Conservation (phyloP, 2,888 invertebrate species). For the Campoletis raptor region DNA sequence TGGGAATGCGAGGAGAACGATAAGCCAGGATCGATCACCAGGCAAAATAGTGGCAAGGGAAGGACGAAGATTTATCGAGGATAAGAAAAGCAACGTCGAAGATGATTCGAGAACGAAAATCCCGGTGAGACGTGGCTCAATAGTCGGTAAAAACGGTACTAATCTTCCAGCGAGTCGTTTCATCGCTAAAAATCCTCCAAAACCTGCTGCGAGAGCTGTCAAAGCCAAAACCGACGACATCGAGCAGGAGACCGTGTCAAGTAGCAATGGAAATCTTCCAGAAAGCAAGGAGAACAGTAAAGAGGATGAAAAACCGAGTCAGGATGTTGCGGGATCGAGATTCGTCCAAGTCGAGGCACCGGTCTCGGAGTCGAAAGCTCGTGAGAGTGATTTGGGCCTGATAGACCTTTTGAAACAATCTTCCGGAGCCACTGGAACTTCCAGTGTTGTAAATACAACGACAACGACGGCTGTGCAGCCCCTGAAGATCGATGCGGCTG, state of each 20-base stretch:
- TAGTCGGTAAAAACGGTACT: slow-evolving; percentile 67
- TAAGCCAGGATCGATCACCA: slow-evolving; percentile 57
- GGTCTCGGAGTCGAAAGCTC: slow-evolving; percentile 41
- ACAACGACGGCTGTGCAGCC: slow-evolving; percentile 82
- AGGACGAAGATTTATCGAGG: slow-evolving; percentile 50
- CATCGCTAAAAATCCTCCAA: slow-evolving; percentile 38
- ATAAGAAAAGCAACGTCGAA: slow-evolving; percentile 41
- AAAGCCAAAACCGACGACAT: slow-evolving; percentile 55
- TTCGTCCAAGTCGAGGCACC: slow-evolving; percentile 55
- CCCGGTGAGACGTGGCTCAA: slow-evolving; percentile 76
- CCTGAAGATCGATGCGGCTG: slow-evolving; percentile 79
- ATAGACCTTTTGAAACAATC: slow-evolving; percentile 79
- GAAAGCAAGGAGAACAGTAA: slow-evolving; percentile 27
- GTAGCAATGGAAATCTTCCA: slow-evolving; percentile 5
- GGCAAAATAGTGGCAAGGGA: slow-evolving; percentile 18
- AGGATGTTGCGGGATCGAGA: slow-evolving; percentile 57
- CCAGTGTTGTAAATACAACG: slow-evolving; percentile 82
- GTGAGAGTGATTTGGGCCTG: slow-evolving; percentile 73
- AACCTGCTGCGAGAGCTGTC: slow-evolving; percentile 53
- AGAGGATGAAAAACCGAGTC: slow-evolving; percentile 43
- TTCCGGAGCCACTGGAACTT: slow-evolving; percentile 78
- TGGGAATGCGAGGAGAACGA: slow-evolving; percentile 53
- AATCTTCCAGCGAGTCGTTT: slow-evolving; percentile 58
- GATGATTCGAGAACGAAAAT: slow-evolving; percentile 81
- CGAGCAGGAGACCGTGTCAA: slow-evolving; percentile 53